Conservation (phyloP, 2,113 vertebrate genomes). For the Notothenia coriiceps region DNA sequence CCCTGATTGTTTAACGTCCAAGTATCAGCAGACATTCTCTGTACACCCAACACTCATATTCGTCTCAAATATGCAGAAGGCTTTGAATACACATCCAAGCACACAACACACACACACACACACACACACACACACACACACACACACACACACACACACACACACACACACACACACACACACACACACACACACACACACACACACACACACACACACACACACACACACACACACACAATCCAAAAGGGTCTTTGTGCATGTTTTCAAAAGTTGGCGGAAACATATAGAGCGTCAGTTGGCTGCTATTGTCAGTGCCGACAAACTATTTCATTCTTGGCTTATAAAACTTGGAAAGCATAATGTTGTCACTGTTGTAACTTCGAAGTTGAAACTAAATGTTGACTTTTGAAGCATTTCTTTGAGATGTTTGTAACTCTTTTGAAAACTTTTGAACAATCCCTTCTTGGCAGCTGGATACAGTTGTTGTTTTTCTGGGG, state of each 20-base stretch:
- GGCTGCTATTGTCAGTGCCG: conserved; percentile 29
- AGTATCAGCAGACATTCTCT: neutral
- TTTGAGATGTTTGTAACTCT: conserved; percentile 23
- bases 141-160: conserved; percentile 5
- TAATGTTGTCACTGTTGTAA: conserved; percentile 39
- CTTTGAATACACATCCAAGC: conserved; percentile 34
- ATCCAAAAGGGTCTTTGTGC: conserved; percentile 49
- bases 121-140: conserved; percentile 3
- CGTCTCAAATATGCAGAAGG: conserved; percentile 25
- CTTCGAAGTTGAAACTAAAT: conserved; percentile 26
- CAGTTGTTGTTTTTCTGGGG: neutral
- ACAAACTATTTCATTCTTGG: conserved; percentile 51
- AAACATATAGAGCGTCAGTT: conserved; percentile 54
- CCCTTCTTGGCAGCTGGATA: conserved; percentile 5
- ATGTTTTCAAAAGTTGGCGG: conserved; percentile 61
- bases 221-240: conserved; percentile 3
- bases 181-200: conserved; percentile 5
- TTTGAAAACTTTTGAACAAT: neutral
- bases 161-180: conserved; percentile 3
- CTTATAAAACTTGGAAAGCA: conserved; percentile 36
- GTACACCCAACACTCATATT: neutral
- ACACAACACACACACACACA: conserved; percentile 15
- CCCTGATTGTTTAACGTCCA: conserved; percentile 32
- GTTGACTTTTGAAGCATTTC: neutral
- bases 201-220: conserved; percentile 3